Percentiles rank a stretch among this genome's conserved stretches.
Conservation (phyloP, 2,797 vertebrate genomes). For the Pangasius sanitwongsei region DNA sequence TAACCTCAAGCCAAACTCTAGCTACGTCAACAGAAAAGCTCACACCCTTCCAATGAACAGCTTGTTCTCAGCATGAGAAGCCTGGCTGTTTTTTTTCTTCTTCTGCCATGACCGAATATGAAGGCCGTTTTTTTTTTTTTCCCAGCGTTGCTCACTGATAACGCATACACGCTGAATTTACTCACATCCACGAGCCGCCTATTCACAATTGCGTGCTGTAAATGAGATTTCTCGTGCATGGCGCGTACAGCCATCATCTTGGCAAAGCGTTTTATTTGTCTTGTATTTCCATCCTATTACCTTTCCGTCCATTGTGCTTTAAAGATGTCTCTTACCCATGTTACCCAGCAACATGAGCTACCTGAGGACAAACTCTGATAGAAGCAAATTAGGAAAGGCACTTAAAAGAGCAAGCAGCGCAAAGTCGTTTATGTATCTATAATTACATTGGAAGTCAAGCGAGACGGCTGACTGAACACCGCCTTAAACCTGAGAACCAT, state of each 20-base stretch:
- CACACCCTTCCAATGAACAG: conserved; percentile 25
- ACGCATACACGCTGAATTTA: background rate
- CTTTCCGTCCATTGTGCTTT: background rate
- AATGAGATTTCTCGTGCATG: background rate
- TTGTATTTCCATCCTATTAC: conserved; percentile 26
- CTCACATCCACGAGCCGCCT: conserved; percentile 17
- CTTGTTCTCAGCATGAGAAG: conserved; percentile 10
- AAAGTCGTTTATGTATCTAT: conserved; percentile 18
- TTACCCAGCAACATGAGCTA: background rate
- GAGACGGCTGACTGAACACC: background rate
- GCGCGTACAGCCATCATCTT: background rate
- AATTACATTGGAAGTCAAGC: conserved; percentile 19
- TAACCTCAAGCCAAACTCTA: conserved; percentile 32
- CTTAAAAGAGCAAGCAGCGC: background rate
- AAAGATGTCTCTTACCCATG: background rate
- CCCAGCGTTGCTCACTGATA: background rate
- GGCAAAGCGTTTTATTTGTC: conserved; percentile 13
- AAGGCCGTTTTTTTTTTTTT: background rate
- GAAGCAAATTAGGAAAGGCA: conserved; percentile 13
- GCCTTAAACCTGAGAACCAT: background rate
- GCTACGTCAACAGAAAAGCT: conserved; percentile 16
- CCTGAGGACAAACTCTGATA: conserved; percentile 1
- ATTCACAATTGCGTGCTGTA: background rate
- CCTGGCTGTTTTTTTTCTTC: background rate
- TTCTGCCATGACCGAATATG: conserved; percentile 27